Evolutionary conservation across 2,113 vertebrate species (phyloP).

Genomic region (Callocephalon fimbriatum): DNA sequence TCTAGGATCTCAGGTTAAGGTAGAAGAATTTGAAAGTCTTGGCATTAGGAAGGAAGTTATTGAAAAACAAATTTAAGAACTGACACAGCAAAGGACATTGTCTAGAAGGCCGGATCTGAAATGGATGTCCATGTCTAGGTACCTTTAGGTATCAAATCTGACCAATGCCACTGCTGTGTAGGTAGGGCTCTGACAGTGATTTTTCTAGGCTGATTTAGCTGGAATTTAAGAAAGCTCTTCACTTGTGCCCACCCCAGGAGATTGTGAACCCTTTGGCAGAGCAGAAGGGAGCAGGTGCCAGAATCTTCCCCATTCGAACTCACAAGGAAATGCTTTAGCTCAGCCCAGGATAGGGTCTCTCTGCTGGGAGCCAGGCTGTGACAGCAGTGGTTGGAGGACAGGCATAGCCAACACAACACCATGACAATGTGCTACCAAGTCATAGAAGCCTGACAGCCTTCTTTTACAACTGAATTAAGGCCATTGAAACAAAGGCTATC

Average conservation of each 20-base stretch:
- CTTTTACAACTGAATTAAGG: background rate
- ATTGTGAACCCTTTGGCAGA: background rate
- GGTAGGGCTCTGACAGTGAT: background rate
- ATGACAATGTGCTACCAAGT: background rate
- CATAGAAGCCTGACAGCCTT: background rate
- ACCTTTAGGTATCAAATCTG: background rate
- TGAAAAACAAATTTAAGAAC: background rate
- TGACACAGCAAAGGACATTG: background rate
- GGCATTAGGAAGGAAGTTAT: background rate
- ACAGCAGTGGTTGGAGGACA: fast-evolving
- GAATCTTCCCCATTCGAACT: background rate
- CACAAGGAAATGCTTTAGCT: background rate
- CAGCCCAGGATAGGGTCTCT: background rate
- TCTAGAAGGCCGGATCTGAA: background rate
- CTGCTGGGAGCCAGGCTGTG: background rate
- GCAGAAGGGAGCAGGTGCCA: background rate
- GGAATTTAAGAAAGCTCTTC: background rate
- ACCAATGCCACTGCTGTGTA: background rate
- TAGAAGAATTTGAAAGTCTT: background rate
- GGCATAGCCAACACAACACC: fast-evolving
- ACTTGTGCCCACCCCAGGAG: fast-evolving
- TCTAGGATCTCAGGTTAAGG: background rate
- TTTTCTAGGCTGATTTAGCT: background rate
- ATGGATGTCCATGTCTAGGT: background rate
- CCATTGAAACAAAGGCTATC: background rate